These are phyloP conservation scores for Conistra vaccinii DNA, from an alignment of 2,888 invertebrate species.

Conservation along the genomic window DNA sequence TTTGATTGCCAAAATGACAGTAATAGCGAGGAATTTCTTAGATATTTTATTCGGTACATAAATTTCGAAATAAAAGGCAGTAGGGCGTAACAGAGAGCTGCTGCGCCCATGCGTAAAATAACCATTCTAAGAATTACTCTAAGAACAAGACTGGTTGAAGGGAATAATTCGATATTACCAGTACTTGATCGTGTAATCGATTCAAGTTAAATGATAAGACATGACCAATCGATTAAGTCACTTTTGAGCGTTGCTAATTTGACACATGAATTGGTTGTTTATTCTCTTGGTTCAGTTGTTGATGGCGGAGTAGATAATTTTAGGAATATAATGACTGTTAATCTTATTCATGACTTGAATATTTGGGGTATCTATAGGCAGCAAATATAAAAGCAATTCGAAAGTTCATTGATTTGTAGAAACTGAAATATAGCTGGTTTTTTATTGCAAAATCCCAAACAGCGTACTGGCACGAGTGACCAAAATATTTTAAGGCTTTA, in stretches of 20 bases:
- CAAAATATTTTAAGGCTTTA: background rate
- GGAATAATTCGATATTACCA: conserved; percentile 44
- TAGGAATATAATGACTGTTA: conserved; percentile 17
- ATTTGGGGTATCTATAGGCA: background rate
- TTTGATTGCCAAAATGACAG: conserved; percentile 36
- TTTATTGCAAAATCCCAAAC: background rate
- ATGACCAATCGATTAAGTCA: conserved; percentile 55
- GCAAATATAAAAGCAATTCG: background rate
- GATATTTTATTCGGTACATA: conserved; percentile 62
- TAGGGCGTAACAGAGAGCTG: conserved; percentile 78
- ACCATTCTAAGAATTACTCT: conserved; percentile 70
- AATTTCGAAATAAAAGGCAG: conserved; percentile 81
- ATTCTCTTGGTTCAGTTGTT: conserved; percentile 26
- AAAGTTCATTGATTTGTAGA: background rate
- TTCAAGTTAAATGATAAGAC: conserved; percentile 60
- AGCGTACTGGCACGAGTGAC: background rate
- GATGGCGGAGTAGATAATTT: conserved; percentile 30
- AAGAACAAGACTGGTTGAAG: conserved; percentile 51
- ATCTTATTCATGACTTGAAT: conserved; percentile 17
- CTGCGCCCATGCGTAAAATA: conserved; percentile 84
- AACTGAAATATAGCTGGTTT: background rate
- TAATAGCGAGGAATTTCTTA: conserved; percentile 36
- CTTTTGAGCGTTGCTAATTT: conserved; percentile 52
- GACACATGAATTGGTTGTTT: conserved; percentile 56
- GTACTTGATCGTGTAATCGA: conserved; percentile 57